Base-by-base conservation (phyloP, 2,113 vertebrate species). In the Pteropus alecto region DNA sequence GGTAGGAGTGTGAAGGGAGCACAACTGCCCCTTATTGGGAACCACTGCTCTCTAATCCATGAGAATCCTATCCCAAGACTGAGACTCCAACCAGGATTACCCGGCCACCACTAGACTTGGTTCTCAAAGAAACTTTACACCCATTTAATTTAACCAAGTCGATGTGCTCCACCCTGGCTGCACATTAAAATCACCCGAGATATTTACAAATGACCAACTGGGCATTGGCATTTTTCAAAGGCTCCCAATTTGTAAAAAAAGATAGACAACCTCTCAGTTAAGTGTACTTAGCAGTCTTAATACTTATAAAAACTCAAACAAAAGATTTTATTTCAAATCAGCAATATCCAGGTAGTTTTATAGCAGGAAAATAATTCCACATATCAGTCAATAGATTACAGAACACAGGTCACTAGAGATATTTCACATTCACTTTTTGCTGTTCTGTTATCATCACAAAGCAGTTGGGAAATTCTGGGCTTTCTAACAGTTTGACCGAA, bases 301-400 rank as follows among this genome's bases (percentile, higher is more conserved):
- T 65, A 67, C 48, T 51, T 54, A 41, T 0, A 76, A 56, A 90
- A 86, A 95, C 61, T 70, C 54, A 83, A 65, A 33, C 7, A 58
- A 90, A 54, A 38, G 33, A 71, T 63, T 97, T 94, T 95, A 96
- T 97, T 98, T 95, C 70, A 97, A 85, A 71, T 87, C 84, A 33
- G 88, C 76, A 94, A 93, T 60, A 68, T 65, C 43, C 68, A 89
- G 60, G 60, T 84, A 89, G 58, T 60, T 83, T 90, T 60, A 70
- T 58, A 94, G 19, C 41, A 88, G 89, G 61, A 65, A 93, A 74
- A 54, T 48, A 28, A 35, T 19, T 26, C n/a, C 56, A 3, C 46
- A 30, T 68, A 22, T 56, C 48, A 51, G 30, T 46, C 54, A 51
- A 26, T 46, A 51, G 65, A 51, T 10, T 54, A 9, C 22, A 81